Base-by-base conservation (phyloP, 2,113 vertebrate genomes). In the Sylvilagus bachmani region DNA sequence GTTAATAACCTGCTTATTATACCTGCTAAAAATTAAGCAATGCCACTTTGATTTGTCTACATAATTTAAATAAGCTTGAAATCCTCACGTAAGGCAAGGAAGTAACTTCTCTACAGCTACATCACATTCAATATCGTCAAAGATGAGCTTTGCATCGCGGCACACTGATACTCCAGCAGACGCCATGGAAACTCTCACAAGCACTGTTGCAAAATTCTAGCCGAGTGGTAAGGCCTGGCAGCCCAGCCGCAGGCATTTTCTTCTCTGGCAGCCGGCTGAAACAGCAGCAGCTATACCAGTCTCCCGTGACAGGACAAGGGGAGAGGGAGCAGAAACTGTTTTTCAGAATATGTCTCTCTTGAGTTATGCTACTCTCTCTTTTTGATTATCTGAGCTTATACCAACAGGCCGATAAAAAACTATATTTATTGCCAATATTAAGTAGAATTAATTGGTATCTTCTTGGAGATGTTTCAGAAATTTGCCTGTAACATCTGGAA, bases 41-140 rank as follows among this genome's bases (percentile, higher is more conserved):
- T 97, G 99, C 98, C 99, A 99, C 98, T 99, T 98, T 99, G 99
- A 99, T 99, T 99, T 99, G 99, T 99, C 99, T 99, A 99, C 98
- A 99, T 99, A 99, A 99, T 96, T 99, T 99, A 98, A 98, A 98
- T 98, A 98, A 98, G 98, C 96, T 98, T 98, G 98, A 97, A 97
- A 96, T 98, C 98, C 97, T 98, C 97, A 99, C 98, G 0, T 98
- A 98, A 98, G 97, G 98, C 98, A 98, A 98, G 98, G 98, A 98
- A 93, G 98, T 96, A 98, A 14, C 98, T 98, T 98, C 96, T 98
- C 98, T 99, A 98, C 29, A 98, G 98, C 98, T 99, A 98, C 21
- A 98, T 98, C 98, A 99, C 99, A 99, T 99, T 99, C 99, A 99
- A 98, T 99, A 98, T 99, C 98, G 98, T 99, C 99, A 99, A 98